A percentile compares a stretch with the other conserved stretches of the same genome.
Evolutionary conservation across 1,140 invertebrate genomes (phyloP).

Genomic region (Vanessa atalanta): DNA sequence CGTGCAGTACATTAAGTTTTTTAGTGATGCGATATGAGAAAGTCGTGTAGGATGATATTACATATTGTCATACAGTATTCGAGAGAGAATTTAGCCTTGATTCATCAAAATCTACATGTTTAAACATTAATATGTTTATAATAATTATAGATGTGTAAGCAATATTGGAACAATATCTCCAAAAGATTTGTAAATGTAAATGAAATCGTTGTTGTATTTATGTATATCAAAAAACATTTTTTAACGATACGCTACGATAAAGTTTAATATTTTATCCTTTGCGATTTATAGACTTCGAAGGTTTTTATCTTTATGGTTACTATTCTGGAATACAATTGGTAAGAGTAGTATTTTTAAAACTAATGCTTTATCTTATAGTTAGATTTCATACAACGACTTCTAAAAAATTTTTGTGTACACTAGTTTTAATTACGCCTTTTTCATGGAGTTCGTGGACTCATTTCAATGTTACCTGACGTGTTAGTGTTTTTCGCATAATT

Average conservation of each 20-base stretch:
- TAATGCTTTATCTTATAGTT: constrained; percentile 18
- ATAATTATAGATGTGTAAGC: constrained; percentile 62
- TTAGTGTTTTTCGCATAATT: constrained; percentile 27
- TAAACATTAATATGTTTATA: constrained; percentile 31
- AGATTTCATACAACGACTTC: constrained; percentile 26
- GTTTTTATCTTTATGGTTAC: background rate
- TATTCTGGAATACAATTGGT: background rate
- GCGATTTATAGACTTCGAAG: background rate
- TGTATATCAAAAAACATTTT: background rate
- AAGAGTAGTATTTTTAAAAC: background rate
- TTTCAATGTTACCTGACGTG: constrained; percentile 18
- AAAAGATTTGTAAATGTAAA: constrained; percentile 9
- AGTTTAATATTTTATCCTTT: constrained; percentile 3
- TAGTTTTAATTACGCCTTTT: constrained; percentile 16
- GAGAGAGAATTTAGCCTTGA: constrained; percentile 40
- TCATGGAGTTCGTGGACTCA: background rate
- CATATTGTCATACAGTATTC: constrained; percentile 22
- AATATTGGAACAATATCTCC: constrained; percentile 55
- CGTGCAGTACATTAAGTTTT: constrained; percentile 14
- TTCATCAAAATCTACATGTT: constrained; percentile 32
- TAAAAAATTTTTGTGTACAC: constrained; percentile 3
- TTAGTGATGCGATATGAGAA: constrained; percentile 18
- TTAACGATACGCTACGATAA: background rate
- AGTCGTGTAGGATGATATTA: constrained; percentile 3
- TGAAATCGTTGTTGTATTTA: background rate